Base-by-base conservation (phyloP, 2,888 invertebrate species). In the Harpagoxenus sublaevis region DNA sequence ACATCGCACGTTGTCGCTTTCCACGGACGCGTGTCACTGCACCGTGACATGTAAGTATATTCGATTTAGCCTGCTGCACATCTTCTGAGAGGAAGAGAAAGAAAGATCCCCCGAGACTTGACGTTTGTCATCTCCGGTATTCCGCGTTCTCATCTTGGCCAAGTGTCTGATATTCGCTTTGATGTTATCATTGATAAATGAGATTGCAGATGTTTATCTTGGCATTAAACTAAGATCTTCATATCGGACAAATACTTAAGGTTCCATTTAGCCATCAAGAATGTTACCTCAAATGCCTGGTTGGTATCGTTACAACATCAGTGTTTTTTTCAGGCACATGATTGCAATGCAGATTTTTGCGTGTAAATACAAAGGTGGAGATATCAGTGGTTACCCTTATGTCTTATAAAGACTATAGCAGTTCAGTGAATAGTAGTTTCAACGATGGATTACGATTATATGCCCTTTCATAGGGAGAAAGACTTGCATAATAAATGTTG, bases 401-500 rank as follows among this genome's bases (percentile, higher is more conserved):
- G 45, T 71, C 45, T 71, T 10, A 10, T 60, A 57, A 63, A 73
- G 55, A 60, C 53, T 68, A 66, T 10, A 53, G 8, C n/a, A 18
- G 77, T 73, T 75, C 51, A 84, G 45, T 65, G 39, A 70, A 77
- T 66, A 57, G 62, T 42, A 39, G 12, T 71, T 71, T 84, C 66
- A 89, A 86, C 78, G 71, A 97, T 97, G 97, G 96, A 97, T 94
- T 97, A 97, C 94, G 96, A 96, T 92, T 97, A 97, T 93, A 95
- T 95, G 81, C 95, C 96, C 83, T 96, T 96, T 91, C 96, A 96
- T 82, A 96, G 96, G 92, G 96, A 96, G 91, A 95, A 96, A 86
- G 98, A 98, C 95, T 96, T 97, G 95, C 98, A 98, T 95, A 98
- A 98, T 95, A 96, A 97, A 91, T 98, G 98, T 94, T 98, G 98